Base-by-base conservation (phyloP, 2,797 vertebrate genomes). In the Podargus strigoides region DNA sequence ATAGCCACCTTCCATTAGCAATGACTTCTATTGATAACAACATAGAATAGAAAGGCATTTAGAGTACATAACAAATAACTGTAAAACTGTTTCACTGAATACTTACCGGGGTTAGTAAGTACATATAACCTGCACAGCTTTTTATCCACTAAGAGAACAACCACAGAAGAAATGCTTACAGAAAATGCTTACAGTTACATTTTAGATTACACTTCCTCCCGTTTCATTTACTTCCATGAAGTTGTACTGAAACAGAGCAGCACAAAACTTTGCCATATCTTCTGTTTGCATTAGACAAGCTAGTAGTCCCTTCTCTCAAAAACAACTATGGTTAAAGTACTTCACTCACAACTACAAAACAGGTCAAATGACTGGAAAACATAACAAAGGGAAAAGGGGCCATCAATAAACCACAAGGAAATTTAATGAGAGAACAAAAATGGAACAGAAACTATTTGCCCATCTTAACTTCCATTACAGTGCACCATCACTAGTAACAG, bases 361-460 rank as follows among this genome's bases (percentile, higher is more conserved):
- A 23, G 44, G n/a, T 34, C 16, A 85, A 66, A 67, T 28, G 27
- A 46, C 50, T 69, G 66, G 44, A 66, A 78, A 78, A 36, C n/a
- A 42, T 16, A 49, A 32, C 28, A 62, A 64, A 41, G 27, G 26
- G 30, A 74, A 78, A 68, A 44, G 15, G 63, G 39, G 10, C 27
- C n/a, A 36, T 16, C 76, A 85, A 59, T 8, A 59, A 78, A 42
- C 15, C n/a, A 34, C 30, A 50, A 44, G 22, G 26, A 63, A 76
- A 18, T 30, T 76, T 53, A 56, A 39, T 4, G 2, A 0, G 0
- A 37, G 27, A 2, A 8, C 21, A 30, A 18, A 59, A 74, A 56
- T 21, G 24, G 20, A 47, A 77, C 41, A 28, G 21, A 46, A 80
- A 67, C 3, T 14, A n/a, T 74, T 52, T n/a, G 16, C 28, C 55